Evolutionary conservation across 2,797 vertebrate species (phyloP).

Genomic region (Rhincodon typus): DNA sequence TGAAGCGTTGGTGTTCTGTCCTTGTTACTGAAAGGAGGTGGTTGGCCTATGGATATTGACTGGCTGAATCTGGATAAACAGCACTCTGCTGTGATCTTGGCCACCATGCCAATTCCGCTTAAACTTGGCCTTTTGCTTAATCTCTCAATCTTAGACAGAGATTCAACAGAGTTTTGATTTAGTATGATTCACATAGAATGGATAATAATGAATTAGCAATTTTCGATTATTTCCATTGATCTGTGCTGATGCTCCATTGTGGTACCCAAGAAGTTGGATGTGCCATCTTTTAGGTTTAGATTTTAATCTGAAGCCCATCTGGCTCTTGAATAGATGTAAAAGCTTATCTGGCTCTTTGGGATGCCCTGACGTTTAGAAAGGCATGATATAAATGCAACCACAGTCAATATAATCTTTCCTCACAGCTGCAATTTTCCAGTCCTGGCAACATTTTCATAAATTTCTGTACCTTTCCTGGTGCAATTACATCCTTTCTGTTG

Average conservation of each 20-base stretch:
- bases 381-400: too few relatives aligned
- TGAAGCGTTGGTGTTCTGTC: not conserved
- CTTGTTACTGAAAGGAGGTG: not conserved
- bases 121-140: not conserved
- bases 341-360: too few relatives aligned
- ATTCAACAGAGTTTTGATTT: not conserved
- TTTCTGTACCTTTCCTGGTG: too few relatives aligned
- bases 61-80: not conserved
- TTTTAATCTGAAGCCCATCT: too few relatives aligned
- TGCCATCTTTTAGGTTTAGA: not conserved
- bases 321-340: too few relatives aligned
- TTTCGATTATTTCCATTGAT: not conserved
- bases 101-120: not conserved
- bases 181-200: not conserved
- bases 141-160: too few relatives aligned
- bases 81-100: not conserved
- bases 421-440: too few relatives aligned
- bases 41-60: not conserved
- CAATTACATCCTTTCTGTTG: too few relatives aligned
- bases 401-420: too few relatives aligned
- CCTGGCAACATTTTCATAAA: too few relatives aligned
- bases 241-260: not conserved
- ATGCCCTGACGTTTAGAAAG: too few relatives aligned
- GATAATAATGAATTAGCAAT: not conserved
- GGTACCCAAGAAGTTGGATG: not conserved